Evolutionary conservation across 2,113 vertebrate genomes (phyloP).

Genomic region (Crocuta crocuta): DNA sequence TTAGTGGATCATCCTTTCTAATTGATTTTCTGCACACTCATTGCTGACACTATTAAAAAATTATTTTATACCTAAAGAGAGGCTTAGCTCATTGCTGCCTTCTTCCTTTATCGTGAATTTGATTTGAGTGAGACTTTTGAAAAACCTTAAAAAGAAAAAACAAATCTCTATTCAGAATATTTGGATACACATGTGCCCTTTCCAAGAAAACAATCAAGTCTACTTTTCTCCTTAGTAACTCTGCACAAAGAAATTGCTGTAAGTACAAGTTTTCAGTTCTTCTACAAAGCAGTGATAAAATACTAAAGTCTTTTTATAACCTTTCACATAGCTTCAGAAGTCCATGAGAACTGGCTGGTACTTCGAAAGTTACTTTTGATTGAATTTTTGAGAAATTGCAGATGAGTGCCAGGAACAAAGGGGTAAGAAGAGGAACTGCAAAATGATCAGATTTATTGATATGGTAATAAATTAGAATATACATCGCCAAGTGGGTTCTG

Average conservation of each 20-base stretch:
- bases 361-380: constrained; percentile 49
- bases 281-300: neutral
- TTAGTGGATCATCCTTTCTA: neutral
- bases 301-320: neutral
- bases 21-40: neutral
- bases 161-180: constrained; percentile 20
- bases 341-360: constrained; percentile 77
- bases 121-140: constrained; percentile 57
- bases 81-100: neutral
- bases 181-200: neutral
- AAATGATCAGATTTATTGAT: constrained; percentile 5
- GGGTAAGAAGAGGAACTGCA: neutral
- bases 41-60: neutral
- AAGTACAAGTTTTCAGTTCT: constrained; percentile 1
- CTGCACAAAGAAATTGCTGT: neutral
- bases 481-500: constrained; percentile 39
- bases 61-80: constrained; percentile 31
- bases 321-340: constrained; percentile 15
- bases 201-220: neutral
- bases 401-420: constrained; percentile 7
- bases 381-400: constrained; percentile 26
- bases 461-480: constrained; percentile 11
- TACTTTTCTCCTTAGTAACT: neutral
- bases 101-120: constrained; percentile 28
- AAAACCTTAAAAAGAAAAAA: neutral